Conservation (phyloP, 2,888 invertebrate genomes). For the Cheilosia impressa region DNA sequence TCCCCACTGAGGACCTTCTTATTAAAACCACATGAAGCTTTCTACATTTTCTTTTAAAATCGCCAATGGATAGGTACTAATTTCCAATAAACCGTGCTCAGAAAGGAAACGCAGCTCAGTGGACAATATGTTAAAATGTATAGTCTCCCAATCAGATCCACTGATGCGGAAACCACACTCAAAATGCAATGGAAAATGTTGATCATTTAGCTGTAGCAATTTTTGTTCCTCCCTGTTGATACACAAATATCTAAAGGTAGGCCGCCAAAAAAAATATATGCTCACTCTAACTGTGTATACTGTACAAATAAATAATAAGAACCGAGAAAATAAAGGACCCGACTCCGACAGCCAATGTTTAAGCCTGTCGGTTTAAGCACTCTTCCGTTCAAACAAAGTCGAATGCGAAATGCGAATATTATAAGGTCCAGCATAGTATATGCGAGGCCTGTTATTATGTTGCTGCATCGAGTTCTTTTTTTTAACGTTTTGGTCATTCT, state of each 20-base stretch:
- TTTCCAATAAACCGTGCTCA: background rate
- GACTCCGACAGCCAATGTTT: constrained; percentile 25
- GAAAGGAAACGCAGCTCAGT: constrained; percentile 19
- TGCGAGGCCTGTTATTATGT: constrained; percentile 31
- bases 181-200: constrained; percentile 23
- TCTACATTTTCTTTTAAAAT: background rate
- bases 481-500: constrained; percentile 61
- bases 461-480: constrained; percentile 12
- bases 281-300: constrained; percentile 14
- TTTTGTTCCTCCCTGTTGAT: background rate
- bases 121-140: constrained; percentile 12
- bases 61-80: constrained; percentile 13
- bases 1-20: too few species aligned
- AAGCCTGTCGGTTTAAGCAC: constrained; percentile 54
- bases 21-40: background rate
- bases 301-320: background rate
- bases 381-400: constrained; percentile 70
- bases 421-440: constrained; percentile 48
- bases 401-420: constrained; percentile 62
- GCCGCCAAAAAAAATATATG: constrained; percentile 4
- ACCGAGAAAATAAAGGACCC: constrained; percentile 33
- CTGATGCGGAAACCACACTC: constrained; percentile 33
- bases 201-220: background rate
- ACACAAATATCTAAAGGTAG: constrained; percentile 14
- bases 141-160: constrained; percentile 1